Percentiles rank a stretch among this genome's conserved stretches.
Conservation (phyloP, 1,140 invertebrate genomes). For the Drosophila lacertosa region DNA sequence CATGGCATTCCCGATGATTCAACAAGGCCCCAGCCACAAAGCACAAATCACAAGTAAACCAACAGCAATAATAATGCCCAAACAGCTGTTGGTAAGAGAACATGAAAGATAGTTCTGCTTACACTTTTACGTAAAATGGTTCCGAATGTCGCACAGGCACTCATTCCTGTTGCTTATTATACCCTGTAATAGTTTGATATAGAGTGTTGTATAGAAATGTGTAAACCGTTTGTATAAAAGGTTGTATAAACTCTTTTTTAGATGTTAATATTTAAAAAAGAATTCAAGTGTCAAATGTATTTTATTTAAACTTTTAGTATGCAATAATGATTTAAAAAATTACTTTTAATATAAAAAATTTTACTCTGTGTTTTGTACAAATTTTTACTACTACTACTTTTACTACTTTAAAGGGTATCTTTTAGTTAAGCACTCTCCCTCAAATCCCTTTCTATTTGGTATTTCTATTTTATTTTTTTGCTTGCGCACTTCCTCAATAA, state of each 20-base stretch:
- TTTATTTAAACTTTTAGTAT: too few relatives aligned
- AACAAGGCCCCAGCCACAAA: slow-evolving; percentile 5
- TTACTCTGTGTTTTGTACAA: too few relatives aligned
- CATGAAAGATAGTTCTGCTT: slow-evolving; percentile 13
- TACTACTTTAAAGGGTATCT: slow-evolving; percentile 6
- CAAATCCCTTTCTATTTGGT: neutral
- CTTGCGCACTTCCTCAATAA: slow-evolving; percentile 78
- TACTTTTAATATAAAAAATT: too few relatives aligned
- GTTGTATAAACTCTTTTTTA: too few relatives aligned
- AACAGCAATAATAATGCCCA: neutral
- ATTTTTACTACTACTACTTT: neutral
- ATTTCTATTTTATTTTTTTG: slow-evolving; percentile 32
- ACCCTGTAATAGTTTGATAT: neutral
- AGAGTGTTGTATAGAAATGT: neutral
- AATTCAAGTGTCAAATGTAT: too few relatives aligned
- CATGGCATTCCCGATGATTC: slow-evolving; percentile 16
- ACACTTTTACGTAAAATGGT: neutral
- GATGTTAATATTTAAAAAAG: too few relatives aligned
- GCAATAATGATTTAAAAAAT: too few relatives aligned
- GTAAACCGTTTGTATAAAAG: too few relatives aligned
- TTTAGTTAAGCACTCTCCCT: neutral
- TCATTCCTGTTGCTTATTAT: slow-evolving; percentile 55
- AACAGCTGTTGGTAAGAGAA: slow-evolving; percentile 3
- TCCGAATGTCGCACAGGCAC: slow-evolving; percentile 3
- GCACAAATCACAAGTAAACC: slow-evolving; percentile 3